These are phyloP conservation scores for Oligia fasciuncula DNA, from an alignment of 2,888 invertebrate species.

Conservation along the genomic window DNA sequence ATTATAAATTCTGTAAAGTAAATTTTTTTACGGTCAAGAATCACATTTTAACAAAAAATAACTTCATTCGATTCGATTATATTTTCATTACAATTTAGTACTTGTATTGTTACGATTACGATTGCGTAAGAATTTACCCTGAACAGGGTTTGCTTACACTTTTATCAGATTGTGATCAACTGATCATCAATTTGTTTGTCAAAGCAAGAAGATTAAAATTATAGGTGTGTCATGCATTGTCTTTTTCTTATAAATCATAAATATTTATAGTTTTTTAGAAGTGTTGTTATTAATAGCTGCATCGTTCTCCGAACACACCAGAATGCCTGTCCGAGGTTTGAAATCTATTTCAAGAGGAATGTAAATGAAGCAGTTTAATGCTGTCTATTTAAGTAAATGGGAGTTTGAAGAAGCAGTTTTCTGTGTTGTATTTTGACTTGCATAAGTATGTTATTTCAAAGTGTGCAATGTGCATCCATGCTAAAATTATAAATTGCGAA, in stretches of 20 bases:
- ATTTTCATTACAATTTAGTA: no score
- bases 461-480: background rate
- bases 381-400: background rate
- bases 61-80: no score
- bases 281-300: background rate
- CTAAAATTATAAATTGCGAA: background rate
- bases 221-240: background rate
- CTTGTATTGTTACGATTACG: no score
- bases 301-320: background rate
- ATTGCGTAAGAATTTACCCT: no score
- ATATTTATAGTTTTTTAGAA: slow-evolving; percentile 8
- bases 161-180: background rate
- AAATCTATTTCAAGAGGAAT: slow-evolving; percentile 14
- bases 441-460: background rate
- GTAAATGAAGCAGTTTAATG: background rate
- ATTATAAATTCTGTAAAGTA: no score
- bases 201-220: background rate
- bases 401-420: background rate
- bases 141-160: no score
- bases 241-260: background rate
- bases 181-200: background rate
- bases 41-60: no score
- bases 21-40: no score
- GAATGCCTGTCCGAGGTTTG: background rate
- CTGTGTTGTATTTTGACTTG: background rate